Evolutionary conservation across 2,113 vertebrate genomes (phyloP).

Genomic region (Hemiprocne comata): DNA sequence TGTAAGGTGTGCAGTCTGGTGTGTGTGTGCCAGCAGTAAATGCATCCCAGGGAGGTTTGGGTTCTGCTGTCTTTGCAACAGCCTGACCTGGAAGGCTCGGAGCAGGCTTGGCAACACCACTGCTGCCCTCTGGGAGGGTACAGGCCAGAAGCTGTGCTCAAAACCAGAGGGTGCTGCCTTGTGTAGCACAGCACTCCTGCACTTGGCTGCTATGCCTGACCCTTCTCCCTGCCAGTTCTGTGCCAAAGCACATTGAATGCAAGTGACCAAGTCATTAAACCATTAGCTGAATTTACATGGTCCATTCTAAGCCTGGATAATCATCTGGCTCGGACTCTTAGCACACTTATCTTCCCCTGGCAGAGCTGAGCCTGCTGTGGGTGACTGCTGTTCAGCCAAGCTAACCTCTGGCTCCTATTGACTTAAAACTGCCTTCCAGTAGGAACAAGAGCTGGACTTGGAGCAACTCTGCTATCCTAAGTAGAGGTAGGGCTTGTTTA

Average conservation of each 20-base stretch:
- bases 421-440: not conserved
- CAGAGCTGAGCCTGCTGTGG: not conserved
- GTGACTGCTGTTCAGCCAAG: not conserved
- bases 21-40: not conserved
- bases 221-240: not conserved
- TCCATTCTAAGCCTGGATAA: constrained; percentile 36
- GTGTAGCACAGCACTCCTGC: not conserved
- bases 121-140: not conserved
- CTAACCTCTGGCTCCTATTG: not conserved
- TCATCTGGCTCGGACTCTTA: not conserved
- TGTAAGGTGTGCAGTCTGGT: not conserved
- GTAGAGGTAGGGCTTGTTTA: not conserved
- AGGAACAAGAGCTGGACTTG: not conserved
- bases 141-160: not conserved
- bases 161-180: not conserved
- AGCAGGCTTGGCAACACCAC: not conserved
- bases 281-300: constrained; percentile 13
- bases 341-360: not conserved
- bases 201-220: not conserved
- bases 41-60: not conserved
- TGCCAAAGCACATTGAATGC: not conserved
- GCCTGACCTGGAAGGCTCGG: not conserved
- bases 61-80: not conserved
- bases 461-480: not conserved
- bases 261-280: constrained; percentile 32